phyloP scores from a whole-genome alignment of 2,797 vertebrate species.

The Emys orbicularis region DNA sequence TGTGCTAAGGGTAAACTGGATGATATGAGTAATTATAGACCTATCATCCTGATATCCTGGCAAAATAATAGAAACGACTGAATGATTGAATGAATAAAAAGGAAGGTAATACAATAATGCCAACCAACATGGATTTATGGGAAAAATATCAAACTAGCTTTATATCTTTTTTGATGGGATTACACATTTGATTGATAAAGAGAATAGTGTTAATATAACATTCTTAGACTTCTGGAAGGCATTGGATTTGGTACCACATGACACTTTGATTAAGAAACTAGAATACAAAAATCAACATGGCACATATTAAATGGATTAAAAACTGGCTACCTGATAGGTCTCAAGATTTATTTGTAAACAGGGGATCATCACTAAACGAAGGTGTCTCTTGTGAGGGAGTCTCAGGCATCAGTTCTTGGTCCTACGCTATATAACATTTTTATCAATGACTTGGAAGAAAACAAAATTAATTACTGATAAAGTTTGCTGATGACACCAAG shows the following conservation, averaged over 20 bases:
- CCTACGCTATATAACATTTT: background rate
- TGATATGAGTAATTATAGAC: conserved; percentile 56
- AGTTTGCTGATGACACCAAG: background rate
- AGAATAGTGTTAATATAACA: conserved; percentile 31
- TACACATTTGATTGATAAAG: conserved; percentile 50
- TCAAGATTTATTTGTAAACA: background rate
- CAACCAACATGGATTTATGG: conserved; percentile 65
- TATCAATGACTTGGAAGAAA: background rate
- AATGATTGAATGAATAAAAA: conserved; percentile 67
- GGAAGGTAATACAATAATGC: conserved; percentile 65
- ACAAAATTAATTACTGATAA: background rate
- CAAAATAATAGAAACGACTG: conserved; percentile 53
- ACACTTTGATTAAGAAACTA: conserved; percentile 22
- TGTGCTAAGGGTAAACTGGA: conserved; percentile 31
- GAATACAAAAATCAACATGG: background rate
- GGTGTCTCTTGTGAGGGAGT: background rate
- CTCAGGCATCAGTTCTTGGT: background rate
- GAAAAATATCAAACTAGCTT: conserved; percentile 69
- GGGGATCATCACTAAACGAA: background rate
- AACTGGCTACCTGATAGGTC: background rate
- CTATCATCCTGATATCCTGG: conserved; percentile 51
- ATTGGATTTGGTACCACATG: background rate
- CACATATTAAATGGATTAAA: background rate
- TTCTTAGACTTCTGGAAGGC: background rate
- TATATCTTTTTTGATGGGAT: conserved; percentile 49